Evolutionary conservation across 2,113 vertebrate genomes (phyloP).

Genomic region (Pygoscelis antarcticus): DNA sequence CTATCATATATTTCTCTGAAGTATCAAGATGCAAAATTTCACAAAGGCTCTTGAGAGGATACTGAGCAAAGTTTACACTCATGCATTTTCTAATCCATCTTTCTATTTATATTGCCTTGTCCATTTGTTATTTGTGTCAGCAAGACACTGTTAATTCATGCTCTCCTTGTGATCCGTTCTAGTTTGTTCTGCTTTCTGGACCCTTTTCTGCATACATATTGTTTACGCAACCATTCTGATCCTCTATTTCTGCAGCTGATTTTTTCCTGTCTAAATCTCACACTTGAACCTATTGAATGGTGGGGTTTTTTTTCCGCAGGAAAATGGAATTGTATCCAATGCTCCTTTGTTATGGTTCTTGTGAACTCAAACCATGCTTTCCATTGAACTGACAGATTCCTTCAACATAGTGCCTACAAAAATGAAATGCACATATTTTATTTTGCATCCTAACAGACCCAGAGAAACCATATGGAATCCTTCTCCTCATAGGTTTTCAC

Average conservation of each 20-base stretch:
- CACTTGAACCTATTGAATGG: neutral
- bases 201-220: neutral
- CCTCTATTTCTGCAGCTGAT: neutral
- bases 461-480: neutral
- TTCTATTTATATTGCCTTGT: neutral
- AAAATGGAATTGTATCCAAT: neutral
- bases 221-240: neutral
- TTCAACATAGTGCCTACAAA: neutral
- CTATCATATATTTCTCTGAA: neutral
- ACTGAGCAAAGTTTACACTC: neutral
- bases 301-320: neutral
- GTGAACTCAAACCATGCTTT: neutral
- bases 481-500: neutral
- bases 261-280: neutral
- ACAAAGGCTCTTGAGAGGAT: neutral
- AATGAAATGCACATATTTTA: neutral
- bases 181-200: neutral
- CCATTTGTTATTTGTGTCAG: neutral
- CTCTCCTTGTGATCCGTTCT: neutral
- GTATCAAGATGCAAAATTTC: neutral
- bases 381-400: neutral
- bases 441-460: neutral
- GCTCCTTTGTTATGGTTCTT: neutral
- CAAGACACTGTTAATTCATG: neutral
- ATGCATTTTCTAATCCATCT: neutral